phyloP scores from a whole-genome alignment of 2,797 vertebrate species.

The Lerista edwardsae region DNA sequence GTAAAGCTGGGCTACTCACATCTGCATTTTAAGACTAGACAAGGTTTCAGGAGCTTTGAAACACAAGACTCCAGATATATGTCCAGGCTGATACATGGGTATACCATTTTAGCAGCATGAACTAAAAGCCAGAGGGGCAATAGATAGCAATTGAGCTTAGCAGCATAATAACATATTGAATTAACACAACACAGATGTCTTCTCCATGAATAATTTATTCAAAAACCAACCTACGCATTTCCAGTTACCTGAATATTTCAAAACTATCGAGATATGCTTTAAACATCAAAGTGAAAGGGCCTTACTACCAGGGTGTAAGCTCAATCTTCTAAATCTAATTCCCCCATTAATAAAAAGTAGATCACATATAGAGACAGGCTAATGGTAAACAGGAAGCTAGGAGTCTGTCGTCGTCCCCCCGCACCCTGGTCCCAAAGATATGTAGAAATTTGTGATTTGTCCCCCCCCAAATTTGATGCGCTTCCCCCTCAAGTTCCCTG shows the following conservation, averaged over 20 bases:
- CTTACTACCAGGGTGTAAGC: neutral
- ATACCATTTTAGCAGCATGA: neutral
- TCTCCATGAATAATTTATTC: conserved; percentile 55
- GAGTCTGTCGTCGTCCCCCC: too few relatives aligned
- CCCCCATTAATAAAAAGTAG: neutral
- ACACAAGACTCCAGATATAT: too few relatives aligned
- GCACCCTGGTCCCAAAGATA: neutral
- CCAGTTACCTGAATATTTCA: conserved; percentile 29
- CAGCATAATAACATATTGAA: neutral
- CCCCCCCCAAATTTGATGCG: too few relatives aligned
- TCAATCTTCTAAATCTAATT: neutral
- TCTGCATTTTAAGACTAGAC: too few relatives aligned
- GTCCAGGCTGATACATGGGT: neutral
- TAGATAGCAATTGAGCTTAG: conserved; percentile 1
- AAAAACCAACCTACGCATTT: conserved; percentile 39
- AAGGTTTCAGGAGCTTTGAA: too few relatives aligned
- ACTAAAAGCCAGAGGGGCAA: conserved; percentile 24
- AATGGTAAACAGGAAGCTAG: too few relatives aligned
- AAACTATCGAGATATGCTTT: conserved; percentile 23
- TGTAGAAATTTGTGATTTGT: neutral
- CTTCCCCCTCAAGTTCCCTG: neutral
- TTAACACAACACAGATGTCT: neutral
- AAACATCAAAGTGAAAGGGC: neutral
- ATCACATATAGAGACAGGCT: neutral
- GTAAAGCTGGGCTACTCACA: too few relatives aligned